Percentiles rank a stretch among this genome's conserved stretches.
phyloP scores from a whole-genome alignment of 30 jellyfish, hydroid and myxozoan genomes.

The Catostylus mosaicus region DNA sequence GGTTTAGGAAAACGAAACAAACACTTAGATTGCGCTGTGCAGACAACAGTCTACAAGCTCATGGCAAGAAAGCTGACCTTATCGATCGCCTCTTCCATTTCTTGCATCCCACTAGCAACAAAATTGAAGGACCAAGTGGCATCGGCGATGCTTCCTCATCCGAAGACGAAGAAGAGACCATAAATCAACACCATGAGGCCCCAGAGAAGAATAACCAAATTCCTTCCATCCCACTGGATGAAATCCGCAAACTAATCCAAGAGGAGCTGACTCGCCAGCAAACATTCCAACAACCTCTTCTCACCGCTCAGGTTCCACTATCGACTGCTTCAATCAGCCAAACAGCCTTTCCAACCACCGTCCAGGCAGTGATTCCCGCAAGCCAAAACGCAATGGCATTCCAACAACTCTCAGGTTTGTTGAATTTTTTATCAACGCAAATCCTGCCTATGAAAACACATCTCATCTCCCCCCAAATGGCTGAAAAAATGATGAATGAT shows the following conservation, averaged over 20 bases:
- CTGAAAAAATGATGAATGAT: not conserved
- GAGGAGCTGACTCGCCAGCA: not conserved
- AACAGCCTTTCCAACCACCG: not conserved
- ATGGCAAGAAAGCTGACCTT: not conserved
- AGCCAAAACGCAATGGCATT: not conserved
- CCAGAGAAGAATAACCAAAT: too few relatives aligned
- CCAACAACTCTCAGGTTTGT: not conserved
- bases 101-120: not conserved
- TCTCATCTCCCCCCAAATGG: not conserved
- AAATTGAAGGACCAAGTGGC: not conserved
- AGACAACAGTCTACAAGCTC: not conserved
- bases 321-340: not conserved
- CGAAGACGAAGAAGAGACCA: not conserved
- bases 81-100: not conserved
- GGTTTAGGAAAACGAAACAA: slow-evolving; percentile 1
- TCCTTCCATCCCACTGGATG: not conserved
- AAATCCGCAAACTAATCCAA: not conserved
- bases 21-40: not conserved
- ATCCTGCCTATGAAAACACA: not conserved
- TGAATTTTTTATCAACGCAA: not conserved
- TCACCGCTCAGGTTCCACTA: not conserved
- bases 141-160: not conserved
- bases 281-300: not conserved
- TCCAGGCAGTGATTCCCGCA: too few relatives aligned
- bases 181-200: not conserved